Base-by-base conservation (phyloP, 2,113 vertebrate genomes). In the Tachysurus fulvidraco region DNA sequence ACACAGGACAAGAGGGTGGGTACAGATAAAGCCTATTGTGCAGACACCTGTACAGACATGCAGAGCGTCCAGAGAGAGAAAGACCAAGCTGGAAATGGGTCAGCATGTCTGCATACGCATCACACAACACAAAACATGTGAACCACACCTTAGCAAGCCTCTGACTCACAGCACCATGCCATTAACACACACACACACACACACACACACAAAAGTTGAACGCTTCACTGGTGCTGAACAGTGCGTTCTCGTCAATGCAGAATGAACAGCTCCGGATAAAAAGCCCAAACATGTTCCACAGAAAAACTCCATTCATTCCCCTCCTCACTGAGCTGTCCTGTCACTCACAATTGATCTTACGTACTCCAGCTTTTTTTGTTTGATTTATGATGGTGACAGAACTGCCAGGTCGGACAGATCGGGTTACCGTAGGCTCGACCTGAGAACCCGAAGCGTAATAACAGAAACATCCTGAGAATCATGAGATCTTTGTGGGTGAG, bases 41-140 rank as follows among this genome's bases (percentile, higher is more conserved):
- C 62, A 79, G 86, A 86, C 89, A 90, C 87, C 85, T 91, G 91
- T 90, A 89, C 81, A 85, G 89, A 83, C 90, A 89, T 64, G 84
- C 67, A 87, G 81, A 82, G 74, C 69, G 14, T 30, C 41, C 14
- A 81, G 30, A 57, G 8, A 62, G 83, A 88, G 77, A 74, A 62
- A 64, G 80, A 71, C 62, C 36, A 17, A 46, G 67, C 54, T 77
- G 76, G 79, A 64, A 87, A 60, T n/a, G 60, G 87, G 74, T 77
- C 88, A 74, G 76, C 57, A 74, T 30, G 77, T 76, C 80, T 88
- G 54, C 65, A 88, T 87, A 67, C 55, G 57, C 55, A 81, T 81
- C 81, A 89, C 41, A 79, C 57, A 79, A 76, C 84, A 82, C 41
- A 82, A 85, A 19, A 46, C 78, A 85, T 59, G 36, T 30, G 60